A percentile compares a stretch with the other conserved stretches of the same genome.
phyloP scores from a whole-genome alignment of 2,888 invertebrate genomes.

The Charanyca ferruginea region DNA sequence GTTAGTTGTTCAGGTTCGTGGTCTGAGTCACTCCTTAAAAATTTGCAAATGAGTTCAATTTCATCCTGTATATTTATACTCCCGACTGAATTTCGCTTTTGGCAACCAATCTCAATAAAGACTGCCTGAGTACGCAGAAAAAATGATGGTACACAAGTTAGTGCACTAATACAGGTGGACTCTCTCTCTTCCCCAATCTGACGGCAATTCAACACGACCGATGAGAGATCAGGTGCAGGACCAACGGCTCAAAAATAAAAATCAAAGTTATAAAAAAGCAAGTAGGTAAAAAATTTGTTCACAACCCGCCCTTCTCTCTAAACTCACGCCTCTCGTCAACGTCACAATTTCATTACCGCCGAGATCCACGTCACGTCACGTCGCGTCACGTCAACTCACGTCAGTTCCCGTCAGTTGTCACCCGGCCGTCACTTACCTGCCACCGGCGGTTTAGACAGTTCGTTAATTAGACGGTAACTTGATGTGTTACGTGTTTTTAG shows the following conservation, averaged over 20 bases:
- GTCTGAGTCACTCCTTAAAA: no score
- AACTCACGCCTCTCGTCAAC: conserved; percentile 65
- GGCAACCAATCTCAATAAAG: no score
- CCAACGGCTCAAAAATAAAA: background rate
- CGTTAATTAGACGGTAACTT: conserved; percentile 88
- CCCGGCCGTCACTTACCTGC: conserved; percentile 81
- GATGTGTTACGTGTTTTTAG: conserved; percentile 68
- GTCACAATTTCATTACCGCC: conserved; percentile 89
- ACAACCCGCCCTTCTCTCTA: conserved; percentile 50
- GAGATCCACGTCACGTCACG: conserved; percentile 77
- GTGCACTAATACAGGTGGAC: no score
- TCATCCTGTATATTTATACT: no score
- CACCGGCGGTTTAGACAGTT: conserved; percentile 81
- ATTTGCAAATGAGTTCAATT: no score
- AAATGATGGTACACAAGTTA: no score
- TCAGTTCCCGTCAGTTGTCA: conserved; percentile 72
- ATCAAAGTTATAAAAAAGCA: background rate
- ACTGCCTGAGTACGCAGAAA: no score
- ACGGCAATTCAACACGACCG: no score
- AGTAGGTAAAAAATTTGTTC: background rate
- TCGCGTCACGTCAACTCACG: conserved; percentile 70
- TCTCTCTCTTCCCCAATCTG: no score
- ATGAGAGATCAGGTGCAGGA: no score
- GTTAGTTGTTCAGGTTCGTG: no score
- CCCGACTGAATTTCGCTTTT: no score